phyloP scores from a whole-genome alignment of 2,113 vertebrate genomes.

The Gorsachius goisagi region DNA sequence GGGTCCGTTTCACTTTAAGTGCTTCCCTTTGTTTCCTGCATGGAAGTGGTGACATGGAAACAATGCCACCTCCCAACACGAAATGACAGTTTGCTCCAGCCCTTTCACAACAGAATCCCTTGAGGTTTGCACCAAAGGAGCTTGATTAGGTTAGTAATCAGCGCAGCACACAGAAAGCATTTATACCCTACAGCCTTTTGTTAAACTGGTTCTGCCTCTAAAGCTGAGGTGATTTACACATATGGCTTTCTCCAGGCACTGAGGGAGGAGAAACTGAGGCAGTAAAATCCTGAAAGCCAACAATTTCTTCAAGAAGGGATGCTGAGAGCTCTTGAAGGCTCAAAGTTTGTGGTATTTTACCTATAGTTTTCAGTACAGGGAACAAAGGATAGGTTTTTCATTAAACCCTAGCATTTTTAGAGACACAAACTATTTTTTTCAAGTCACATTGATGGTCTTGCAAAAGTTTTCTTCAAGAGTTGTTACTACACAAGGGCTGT shows the following conservation, averaged over 20 bases:
- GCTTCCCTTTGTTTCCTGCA: conserved; percentile 51
- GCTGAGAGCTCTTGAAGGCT: background rate
- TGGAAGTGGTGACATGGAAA: conserved; percentile 57
- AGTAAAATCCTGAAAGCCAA: conserved; percentile 11
- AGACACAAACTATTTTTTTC: background rate
- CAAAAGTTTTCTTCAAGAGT: background rate
- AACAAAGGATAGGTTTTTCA: conserved; percentile 11
- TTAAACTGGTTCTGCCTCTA: background rate
- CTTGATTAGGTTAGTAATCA: conserved; percentile 64
- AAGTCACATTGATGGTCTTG: background rate
- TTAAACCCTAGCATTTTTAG: background rate
- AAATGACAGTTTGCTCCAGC: conserved; percentile 64
- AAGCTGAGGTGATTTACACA: background rate
- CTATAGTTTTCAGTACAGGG: background rate
- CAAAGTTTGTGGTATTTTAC: background rate
- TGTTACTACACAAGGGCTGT: background rate
- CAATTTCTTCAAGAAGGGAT: background rate
- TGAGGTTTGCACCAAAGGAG: conserved; percentile 51
- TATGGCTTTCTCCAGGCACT: background rate
- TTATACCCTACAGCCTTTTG: background rate
- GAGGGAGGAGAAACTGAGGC: conserved; percentile 34
- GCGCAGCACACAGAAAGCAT: conserved; percentile 44
- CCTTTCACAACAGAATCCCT: conserved; percentile 54
- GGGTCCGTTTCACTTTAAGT: background rate
- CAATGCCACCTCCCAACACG: conserved; percentile 54